A percentile compares a stretch with the other conserved stretches of the same genome.
Evolutionary conservation across 2,113 vertebrate genomes (phyloP).

Genomic region (Tretioscincus oriximinensis): DNA sequence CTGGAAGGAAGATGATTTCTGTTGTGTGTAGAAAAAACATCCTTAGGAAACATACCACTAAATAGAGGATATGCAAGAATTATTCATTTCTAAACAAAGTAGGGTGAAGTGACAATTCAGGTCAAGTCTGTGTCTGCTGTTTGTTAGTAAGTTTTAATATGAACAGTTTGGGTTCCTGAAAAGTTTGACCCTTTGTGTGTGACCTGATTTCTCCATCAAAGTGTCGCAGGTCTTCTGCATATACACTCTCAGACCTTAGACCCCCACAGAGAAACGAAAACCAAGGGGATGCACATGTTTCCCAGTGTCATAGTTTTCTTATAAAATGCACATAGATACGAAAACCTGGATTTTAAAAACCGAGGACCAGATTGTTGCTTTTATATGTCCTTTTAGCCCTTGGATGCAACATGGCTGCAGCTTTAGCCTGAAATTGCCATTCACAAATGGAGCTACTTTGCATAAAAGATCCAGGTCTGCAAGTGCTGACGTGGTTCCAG

Average conservation of each 20-base stretch:
- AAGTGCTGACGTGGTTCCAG: neutral
- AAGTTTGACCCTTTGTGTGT: neutral
- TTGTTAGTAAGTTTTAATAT: neutral
- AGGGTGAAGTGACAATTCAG: neutral
- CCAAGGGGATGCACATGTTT: neutral
- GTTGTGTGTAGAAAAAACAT: neutral
- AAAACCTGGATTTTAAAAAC: neutral
- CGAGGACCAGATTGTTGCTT: constrained; percentile 8
- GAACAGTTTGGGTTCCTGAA: neutral
- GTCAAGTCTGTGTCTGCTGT: neutral
- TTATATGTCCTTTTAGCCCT: neutral
- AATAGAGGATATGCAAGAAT: neutral
- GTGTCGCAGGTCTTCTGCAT: constrained; percentile 21
- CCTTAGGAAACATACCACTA: neutral
- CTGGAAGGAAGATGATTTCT: constrained; percentile 20
- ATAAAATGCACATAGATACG: neutral
- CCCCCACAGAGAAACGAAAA: constrained; percentile 3
- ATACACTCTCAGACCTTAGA: constrained; percentile 23
- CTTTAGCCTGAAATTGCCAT: constrained; percentile 43
- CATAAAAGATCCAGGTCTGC: constrained; percentile 47
- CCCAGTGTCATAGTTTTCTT: neutral
- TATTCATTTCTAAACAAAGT: neutral
- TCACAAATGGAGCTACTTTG: constrained; percentile 31
- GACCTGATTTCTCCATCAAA: neutral
- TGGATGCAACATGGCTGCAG: constrained; percentile 16